Base-by-base conservation (phyloP, 1,140 invertebrate genomes). In the Drosophila bipectinata region DNA sequence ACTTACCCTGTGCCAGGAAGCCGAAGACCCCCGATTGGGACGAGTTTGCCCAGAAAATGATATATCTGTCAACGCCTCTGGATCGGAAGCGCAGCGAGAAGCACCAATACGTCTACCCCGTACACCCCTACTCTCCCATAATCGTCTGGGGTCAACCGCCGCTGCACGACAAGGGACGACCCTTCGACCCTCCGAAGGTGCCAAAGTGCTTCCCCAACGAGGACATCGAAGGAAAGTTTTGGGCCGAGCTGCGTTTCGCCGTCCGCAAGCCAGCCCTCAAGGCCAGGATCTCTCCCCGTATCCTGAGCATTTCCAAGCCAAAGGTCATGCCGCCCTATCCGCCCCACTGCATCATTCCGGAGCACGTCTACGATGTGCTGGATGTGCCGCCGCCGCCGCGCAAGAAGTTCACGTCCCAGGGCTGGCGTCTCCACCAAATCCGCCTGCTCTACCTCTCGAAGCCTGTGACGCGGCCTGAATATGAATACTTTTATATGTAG, bases 391-490 rank as follows among this genome's bases (percentile, higher is more conserved):
- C 72, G 6, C 72, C 76, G 0, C 64, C 58, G 14, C 67, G 90
- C 6, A 77, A 69, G 37, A 83, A 79, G 51, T 90, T 91, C 4
- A 91, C 85, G 8, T 41, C 63, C 24, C 72, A 68, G 8, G 81
- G 76, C 47, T 91, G 90, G 90, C 59, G 72, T 3, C 39, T 88
- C 44, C 90, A 91, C 71, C 77, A 87, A 47, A 64, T 80, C 37
- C 82, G 90, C 4, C 52, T 91, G 3, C 49, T 88, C 1, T 90
- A 91, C 18, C 75, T 91, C 3, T 79, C 90, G 0, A 83, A 74
- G 21, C 90, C 90, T 0, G 72, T 87, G 18, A 52, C 60, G 0
- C 61, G 83, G 15, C 88, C 68, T 1, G 73, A 90, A 44, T 85
- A 44, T 44, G 61, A 72, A 30, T 89, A 89, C 41, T 87, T 85